Conservation (phyloP, 2,113 vertebrate genomes). For the Silurus meridionalis region DNA sequence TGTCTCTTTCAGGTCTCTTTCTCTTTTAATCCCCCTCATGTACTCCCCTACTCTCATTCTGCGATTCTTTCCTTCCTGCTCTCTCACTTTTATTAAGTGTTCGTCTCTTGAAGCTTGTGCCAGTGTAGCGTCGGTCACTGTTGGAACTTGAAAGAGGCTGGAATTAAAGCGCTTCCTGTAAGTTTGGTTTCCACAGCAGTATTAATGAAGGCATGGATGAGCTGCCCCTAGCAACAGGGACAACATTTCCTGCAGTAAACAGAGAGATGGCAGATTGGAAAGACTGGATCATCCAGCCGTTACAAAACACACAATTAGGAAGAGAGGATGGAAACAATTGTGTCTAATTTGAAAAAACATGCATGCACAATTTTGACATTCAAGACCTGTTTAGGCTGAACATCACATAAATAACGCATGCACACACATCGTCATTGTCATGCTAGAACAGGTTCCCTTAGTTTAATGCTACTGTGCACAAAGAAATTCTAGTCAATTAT, state of each 20-base stretch:
- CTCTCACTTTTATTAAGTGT: constrained; percentile 19
- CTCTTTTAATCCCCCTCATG: constrained; percentile 27
- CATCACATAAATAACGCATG: background rate
- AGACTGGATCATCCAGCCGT: background rate
- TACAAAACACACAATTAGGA: constrained; percentile 4
- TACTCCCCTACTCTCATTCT: constrained; percentile 56
- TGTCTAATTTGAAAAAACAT: constrained; percentile 18
- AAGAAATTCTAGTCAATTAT: background rate
- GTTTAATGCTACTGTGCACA: background rate
- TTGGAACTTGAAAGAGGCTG: constrained; percentile 50
- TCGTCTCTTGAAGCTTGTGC: constrained; percentile 31
- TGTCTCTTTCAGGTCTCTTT: constrained; percentile 32
- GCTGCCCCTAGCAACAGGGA: constrained; percentile 64
- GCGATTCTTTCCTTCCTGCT: constrained; percentile 40
- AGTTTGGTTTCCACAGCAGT: constrained; percentile 58
- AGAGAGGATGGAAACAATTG: constrained; percentile 11
- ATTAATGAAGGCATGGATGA: constrained; percentile 43
- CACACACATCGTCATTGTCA: background rate
- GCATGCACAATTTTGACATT: constrained; percentile 25
- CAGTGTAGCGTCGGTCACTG: constrained; percentile 45
- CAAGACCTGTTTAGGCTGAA: background rate
- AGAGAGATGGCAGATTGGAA: constrained; percentile 43
- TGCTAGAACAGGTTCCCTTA: background rate
- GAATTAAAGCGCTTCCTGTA: constrained; percentile 68
- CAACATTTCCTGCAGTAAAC: constrained; percentile 50